These are phyloP conservation scores for Pitta sordida DNA, from an alignment of 2,113 vertebrate species.

Conservation along the genomic window DNA sequence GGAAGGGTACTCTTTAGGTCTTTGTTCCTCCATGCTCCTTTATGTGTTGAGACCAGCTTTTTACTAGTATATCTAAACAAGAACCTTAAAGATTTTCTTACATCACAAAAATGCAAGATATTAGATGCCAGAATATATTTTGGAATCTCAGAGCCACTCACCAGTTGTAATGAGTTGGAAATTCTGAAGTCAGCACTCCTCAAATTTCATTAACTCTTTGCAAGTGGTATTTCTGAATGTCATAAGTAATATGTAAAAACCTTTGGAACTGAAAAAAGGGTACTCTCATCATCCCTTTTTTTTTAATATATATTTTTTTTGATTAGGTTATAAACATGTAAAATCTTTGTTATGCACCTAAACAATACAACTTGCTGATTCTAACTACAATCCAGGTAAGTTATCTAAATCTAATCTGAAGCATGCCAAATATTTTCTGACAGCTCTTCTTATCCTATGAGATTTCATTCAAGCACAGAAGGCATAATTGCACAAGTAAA, in stretches of 20 bases:
- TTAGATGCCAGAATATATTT: background rate
- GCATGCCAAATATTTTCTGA: background rate
- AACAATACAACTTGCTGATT: background rate
- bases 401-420: background rate
- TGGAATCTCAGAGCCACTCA: background rate
- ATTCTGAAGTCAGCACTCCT: background rate
- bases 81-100: background rate
- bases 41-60: background rate
- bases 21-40: background rate
- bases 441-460: background rate
- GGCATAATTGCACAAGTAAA: background rate
- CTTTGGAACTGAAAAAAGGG: background rate
- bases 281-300: background rate
- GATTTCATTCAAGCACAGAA: background rate
- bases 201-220: background rate
- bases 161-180: rapidly evolving
- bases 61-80: background rate
- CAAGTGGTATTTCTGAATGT: background rate
- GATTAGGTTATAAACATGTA: background rate
- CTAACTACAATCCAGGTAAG: background rate
- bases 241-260: background rate
- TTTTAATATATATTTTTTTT: background rate
- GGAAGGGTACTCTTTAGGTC: background rate
- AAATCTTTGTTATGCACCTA: background rate
- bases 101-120: background rate